Evolutionary conservation across 2,797 vertebrate genomes (phyloP).

Genomic region (Hydrocynus forskahlii): DNA sequence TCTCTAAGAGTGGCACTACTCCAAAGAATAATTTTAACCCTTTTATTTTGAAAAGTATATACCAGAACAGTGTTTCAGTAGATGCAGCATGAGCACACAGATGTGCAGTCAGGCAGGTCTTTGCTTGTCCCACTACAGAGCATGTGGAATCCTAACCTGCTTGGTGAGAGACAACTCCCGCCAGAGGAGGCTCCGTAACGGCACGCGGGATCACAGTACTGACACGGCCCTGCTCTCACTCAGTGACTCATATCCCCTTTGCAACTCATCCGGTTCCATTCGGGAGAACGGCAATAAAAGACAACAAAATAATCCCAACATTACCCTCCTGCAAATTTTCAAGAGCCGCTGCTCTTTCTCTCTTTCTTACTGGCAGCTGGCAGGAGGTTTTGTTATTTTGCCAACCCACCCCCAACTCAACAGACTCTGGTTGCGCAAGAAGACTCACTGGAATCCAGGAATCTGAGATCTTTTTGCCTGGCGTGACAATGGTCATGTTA

Average conservation of each 20-base stretch:
- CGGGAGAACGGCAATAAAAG: conserved; percentile 48
- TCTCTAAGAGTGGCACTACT: neutral
- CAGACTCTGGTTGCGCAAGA: conserved; percentile 65
- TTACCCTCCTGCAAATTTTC: conserved; percentile 53
- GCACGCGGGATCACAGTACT: conserved; percentile 46
- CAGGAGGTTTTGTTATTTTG: conserved; percentile 68
- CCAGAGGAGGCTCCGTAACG: conserved; percentile 52
- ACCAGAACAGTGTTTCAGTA: conserved; percentile 32
- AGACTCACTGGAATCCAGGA: conserved; percentile 63
- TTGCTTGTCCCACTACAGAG: conserved; percentile 72
- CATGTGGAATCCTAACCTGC: conserved; percentile 69
- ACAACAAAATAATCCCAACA: conserved; percentile 59
- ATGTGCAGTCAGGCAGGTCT: conserved; percentile 71
- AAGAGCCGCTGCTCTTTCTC: conserved; percentile 58
- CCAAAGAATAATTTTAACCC: neutral
- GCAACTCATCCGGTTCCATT: conserved; percentile 58
- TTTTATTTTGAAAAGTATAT: neutral
- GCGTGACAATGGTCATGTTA: conserved; percentile 61
- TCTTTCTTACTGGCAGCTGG: conserved; percentile 65
- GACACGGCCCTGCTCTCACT: conserved; percentile 42
- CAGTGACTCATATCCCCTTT: conserved; percentile 66
- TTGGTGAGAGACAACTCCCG: conserved; percentile 65
- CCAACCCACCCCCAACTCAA: conserved; percentile 61
- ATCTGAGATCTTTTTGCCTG: conserved; percentile 52
- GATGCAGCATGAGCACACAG: conserved; percentile 52